Evolutionary conservation across 2,113 vertebrate species (phyloP).

Genomic region (Anseranas semipalmata): DNA sequence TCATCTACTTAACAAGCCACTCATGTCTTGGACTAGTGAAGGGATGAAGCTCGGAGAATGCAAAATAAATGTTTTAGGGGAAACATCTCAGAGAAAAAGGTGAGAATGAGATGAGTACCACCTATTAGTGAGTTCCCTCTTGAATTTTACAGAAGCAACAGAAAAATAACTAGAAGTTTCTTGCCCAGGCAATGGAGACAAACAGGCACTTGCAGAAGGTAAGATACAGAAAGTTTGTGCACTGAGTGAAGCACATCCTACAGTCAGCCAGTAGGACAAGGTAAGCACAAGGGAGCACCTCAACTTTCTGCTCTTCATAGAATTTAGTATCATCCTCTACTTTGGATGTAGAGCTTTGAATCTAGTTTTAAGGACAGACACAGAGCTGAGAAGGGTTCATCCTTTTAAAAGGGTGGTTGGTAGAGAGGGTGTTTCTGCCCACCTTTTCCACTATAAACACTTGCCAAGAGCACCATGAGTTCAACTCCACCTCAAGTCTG

Average conservation of each 20-base stretch:
- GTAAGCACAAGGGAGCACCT: background rate
- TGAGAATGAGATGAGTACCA: background rate
- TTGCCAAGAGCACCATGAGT: background rate
- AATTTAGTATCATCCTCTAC: background rate
- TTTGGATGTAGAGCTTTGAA: background rate
- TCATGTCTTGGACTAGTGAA: background rate
- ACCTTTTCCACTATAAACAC: background rate
- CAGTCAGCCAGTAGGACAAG: background rate
- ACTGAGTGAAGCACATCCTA: background rate
- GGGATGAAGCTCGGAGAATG: background rate
- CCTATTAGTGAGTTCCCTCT: background rate
- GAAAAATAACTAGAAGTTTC: background rate
- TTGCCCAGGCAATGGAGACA: background rate
- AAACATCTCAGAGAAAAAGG: background rate
- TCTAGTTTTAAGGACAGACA: background rate
- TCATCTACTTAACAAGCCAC: constrained; percentile 1
- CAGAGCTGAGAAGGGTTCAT: background rate
- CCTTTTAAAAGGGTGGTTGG: background rate
- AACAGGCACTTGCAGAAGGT: background rate
- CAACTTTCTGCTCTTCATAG: background rate
- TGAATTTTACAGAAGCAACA: background rate
- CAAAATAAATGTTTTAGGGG: background rate
- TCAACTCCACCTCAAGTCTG: background rate
- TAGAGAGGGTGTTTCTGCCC: background rate
- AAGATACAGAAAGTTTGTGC: background rate